phyloP scores from a whole-genome alignment of 2,888 invertebrate genomes.

The Noctua janthina region DNA sequence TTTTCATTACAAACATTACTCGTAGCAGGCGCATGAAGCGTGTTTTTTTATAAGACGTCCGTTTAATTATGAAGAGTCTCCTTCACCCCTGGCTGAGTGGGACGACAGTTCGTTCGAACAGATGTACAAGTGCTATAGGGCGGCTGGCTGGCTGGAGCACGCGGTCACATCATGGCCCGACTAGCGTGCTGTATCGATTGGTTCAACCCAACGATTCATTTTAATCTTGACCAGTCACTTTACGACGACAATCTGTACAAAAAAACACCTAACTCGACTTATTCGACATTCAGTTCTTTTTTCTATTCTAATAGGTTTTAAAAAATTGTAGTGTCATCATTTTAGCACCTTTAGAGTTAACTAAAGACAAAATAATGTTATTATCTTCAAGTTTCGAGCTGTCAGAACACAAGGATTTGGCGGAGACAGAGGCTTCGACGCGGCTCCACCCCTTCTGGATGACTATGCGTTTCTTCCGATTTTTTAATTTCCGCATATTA shows the following conservation, averaged over 20 bases:
- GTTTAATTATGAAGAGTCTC: conserved; percentile 35
- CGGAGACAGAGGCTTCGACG: neutral
- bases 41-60: conserved; percentile 23
- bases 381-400: neutral
- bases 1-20: conserved; percentile 10
- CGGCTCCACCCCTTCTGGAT: neutral
- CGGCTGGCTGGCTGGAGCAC: conserved; percentile 68
- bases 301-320: conserved; percentile 1
- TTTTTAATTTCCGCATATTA: neutral
- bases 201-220: conserved; percentile 72
- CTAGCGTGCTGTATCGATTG: conserved; percentile 75
- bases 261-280: conserved; percentile 38
- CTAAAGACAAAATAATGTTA: neutral
- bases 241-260: conserved; percentile 59
- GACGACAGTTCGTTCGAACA: conserved; percentile 17
- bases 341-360: neutral
- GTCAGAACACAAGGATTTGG: neutral
- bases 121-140: conserved; percentile 25
- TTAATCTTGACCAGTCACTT: conserved; percentile 69
- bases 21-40: conserved; percentile 1
- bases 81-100: conserved; percentile 54
- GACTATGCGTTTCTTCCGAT: neutral
- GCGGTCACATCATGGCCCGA: conserved; percentile 73
- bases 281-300: conserved; percentile 38
- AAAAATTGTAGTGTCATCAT: neutral